Base-by-base conservation (phyloP, 35 echinoderm and acorn worm genomes). In the Holothuria glaberrima region DNA sequence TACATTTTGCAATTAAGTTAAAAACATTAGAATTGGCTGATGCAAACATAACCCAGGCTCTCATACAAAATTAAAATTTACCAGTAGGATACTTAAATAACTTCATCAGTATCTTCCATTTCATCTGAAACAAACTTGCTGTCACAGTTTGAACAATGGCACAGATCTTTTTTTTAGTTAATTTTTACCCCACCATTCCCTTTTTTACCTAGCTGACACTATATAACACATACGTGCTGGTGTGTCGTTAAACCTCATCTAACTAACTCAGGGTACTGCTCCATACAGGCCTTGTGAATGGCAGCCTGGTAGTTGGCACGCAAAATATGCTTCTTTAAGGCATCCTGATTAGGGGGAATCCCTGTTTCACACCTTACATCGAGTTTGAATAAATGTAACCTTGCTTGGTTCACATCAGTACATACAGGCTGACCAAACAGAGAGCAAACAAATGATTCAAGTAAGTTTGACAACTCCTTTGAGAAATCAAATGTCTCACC, bases 101-200 rank as follows among this genome's bases (percentile, higher is more conserved):
- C 63, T 73, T 88, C 86, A 70, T 67, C 35, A 88, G 38, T 45
- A 71, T 20, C 89, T 31, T 83, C 89, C 28, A 50, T 58, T 44
- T 83, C 78, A 70, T 91, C 63, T 63, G 27, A 62, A 33, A 58
- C 75, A 84, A 48, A 58, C 48, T 68, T 66, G 68, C 82, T 90
- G 58, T 58, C 65, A 82, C 89, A 90, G 73, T 67, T 69, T 38
- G 77, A 68, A 71, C 89, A 91, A 13, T 70, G 65, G 29, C 89
- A 91, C 22, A 90, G 59, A 81, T 90, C 88, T 66, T 90, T 27
- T 71, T 82, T n/a, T n/a, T n/a, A n/a, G n/a, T n/a, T n/a, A n/a
- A n/a, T n/a, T n/a, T n/a, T n/a, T n/a, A n/a, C n/a, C n/a, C n/a
- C n/a, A n/a, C n/a, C n/a, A n/a, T n/a, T n/a, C n/a, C n/a, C n/a